A percentile compares a stretch with the other conserved stretches of the same genome.
Conservation (phyloP, 2,797 vertebrate genomes). For the Anniella stebbinsi region DNA sequence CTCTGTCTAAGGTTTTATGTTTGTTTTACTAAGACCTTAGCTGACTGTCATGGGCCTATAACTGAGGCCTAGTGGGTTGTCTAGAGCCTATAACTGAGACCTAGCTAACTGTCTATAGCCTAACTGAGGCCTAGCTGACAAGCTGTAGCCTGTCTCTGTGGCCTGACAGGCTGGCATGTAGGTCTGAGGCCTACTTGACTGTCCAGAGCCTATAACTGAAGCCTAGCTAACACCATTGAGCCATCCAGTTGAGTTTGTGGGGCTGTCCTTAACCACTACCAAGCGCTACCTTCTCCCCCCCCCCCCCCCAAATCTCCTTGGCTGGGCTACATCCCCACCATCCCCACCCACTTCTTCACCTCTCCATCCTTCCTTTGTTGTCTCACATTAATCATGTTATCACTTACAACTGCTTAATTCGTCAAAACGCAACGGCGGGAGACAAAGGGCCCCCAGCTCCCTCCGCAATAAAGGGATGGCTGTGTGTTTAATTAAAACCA, state of each 20-base stretch:
- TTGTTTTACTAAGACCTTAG: neutral
- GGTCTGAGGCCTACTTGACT: neutral
- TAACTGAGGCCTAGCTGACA: too few relatives aligned
- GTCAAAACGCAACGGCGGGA: neutral
- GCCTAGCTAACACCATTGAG: neutral
- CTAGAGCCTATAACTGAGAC: rapidly evolving
- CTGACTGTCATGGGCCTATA: neutral
- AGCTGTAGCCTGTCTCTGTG: too few relatives aligned
- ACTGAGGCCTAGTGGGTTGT: neutral
- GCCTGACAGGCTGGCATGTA: too few relatives aligned
- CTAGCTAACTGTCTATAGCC: too few relatives aligned
- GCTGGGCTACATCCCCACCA: too few relatives aligned
- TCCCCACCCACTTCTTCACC: rapidly evolving
- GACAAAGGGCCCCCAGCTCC: neutral
- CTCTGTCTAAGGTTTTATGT: too few relatives aligned
- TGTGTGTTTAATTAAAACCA: slow-evolving; percentile 44
- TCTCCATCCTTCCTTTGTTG: neutral
- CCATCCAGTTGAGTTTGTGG: neutral
- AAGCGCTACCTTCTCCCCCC: too few relatives aligned
- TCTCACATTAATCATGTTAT: neutral
- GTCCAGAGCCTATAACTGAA: neutral
- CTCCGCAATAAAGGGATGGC: slow-evolving; percentile 5
- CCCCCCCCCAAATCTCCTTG: too few relatives aligned
- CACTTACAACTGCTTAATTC: slow-evolving; percentile 8
- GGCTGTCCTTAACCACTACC: too few relatives aligned